Evolutionary conservation across 2,888 invertebrate species (phyloP), one percentile per base, ranked within the genome.

Genomic region (Hipparchia sbordonii): DNA sequence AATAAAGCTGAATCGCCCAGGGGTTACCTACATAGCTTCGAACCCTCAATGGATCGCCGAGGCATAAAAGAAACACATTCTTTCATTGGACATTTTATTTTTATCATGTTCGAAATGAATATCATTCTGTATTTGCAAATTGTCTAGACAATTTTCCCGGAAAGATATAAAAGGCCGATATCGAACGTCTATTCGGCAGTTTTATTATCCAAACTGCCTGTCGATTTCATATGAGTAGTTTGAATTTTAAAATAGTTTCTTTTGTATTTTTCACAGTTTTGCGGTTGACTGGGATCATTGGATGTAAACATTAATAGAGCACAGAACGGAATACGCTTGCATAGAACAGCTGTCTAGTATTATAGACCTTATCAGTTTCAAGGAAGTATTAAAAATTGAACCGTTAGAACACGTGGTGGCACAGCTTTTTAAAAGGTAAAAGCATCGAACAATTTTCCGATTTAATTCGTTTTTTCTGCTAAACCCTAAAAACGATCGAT

Each of bases 81-180:
- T 65, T 65, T 65, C 63, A 65, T 63, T 51, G 63, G 63, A 23
- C 9, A 23, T 65, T 65, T 23, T 51, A 48, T 52, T 52, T 60
- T 52, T 52, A 65, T 51, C 51, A 52, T 65, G 51, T 33, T 65
- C 6, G 6, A 65, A 52, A 51, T 51, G 51, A 51, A 48, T 8
- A 48, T 48, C 48, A 39, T 51, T 48, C 23, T 69, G 7, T 69
- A 33, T 69, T 33, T 33, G 68, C 60, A 33, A 60, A 69, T 12
- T 48, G 68, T 69, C 68, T 69, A 69, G 68, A 69, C 68, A 52
- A 48, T 69, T 48, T 65, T 65, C 63, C 10, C 51, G 33, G 63
- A 65, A 65, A 65, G 63, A 65, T 65, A 52, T 59, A 13, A 33
- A 52, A 51, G 51, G 33, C 51, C 12, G 63, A 65, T 65, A 65